A percentile compares a stretch with the other conserved stretches of the same genome.
These are phyloP conservation scores for Trachythela sp. DNA, from an alignment of 64 coral and sea anemone species.

Conservation along the genomic window DNA sequence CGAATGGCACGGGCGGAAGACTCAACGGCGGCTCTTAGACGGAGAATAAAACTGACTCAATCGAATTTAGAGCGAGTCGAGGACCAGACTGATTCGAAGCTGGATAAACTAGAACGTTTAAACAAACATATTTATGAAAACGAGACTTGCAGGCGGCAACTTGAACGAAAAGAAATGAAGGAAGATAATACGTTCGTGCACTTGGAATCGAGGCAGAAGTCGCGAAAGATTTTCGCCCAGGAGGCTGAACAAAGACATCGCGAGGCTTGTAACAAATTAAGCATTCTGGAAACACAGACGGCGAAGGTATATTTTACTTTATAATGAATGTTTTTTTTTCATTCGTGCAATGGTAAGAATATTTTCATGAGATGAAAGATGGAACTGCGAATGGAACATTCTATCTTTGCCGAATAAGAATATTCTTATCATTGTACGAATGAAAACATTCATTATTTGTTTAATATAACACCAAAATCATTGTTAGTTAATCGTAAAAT, in stretches of 20 bases:
- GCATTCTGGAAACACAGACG: background rate
- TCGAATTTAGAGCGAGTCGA: background rate
- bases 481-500: too few species aligned
- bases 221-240: background rate
- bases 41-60: background rate
- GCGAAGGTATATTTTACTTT: too few species aligned
- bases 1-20: background rate
- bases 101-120: background rate
- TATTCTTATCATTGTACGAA: too few species aligned
- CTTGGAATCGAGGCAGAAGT: background rate
- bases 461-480: too few species aligned
- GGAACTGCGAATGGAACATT: too few species aligned
- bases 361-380: too few species aligned
- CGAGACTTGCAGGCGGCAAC: background rate
- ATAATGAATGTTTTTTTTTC: too few species aligned
- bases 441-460: too few species aligned
- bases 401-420: too few species aligned
- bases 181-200: background rate
- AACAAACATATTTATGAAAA: background rate
- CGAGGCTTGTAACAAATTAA: background rate
- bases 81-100: background rate
- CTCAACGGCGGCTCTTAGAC: background rate
- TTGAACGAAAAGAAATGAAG: background rate
- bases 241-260: background rate
- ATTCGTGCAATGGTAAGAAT: background rate